Base-by-base conservation (phyloP, 2,797 vertebrate genomes). In the Danio kyathit region DNA sequence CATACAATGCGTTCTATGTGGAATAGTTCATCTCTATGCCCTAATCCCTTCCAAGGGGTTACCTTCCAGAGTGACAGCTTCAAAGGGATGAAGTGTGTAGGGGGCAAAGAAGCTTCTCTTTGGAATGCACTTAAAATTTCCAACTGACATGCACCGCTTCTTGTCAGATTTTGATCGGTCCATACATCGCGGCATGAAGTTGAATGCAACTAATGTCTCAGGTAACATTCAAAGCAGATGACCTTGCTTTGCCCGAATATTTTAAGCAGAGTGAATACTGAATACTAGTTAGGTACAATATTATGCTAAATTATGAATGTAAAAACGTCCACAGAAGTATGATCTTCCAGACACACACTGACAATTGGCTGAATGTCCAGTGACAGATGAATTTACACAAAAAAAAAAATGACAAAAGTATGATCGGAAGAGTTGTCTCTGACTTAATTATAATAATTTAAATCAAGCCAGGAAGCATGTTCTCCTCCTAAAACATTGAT, bases 401-500 rank as follows among this genome's bases (percentile, higher is more conserved):
- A 29, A 29, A 29, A 29, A 29, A 29, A 48, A 54, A 7, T 6
- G 43, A 29, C 4, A 29, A 46, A 4, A 61, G 29, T 52, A n/a
- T 41, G 46, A 64, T 29, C 54, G 13, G 7, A 74, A 49, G 64
- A 52, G 38, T 43, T 46, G 13, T 12, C 38, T 71, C 41, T 54
- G 49, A 56, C 49, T 41, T 63, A 61, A 61, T 70, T 7, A 52
- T 41, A 52, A 52, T 52, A 12, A 41, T 71, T 69, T 38, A 0
- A 7, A 70, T 51, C 16, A 13, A 60, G 29, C 29, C 11, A 38
- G 6, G 6, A 60, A 38, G 12, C 13, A 60, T 67, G 60, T 54
- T 56, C n/a, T 29, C 49, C 59, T 40, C 16, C 8, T 14, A 41
- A 54, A 4, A 49, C 67, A 84, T 84, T 81, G 69, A 80, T 73